Evolutionary conservation across 1,140 invertebrate species (phyloP).

Genomic region (Drosophila littoralis): DNA sequence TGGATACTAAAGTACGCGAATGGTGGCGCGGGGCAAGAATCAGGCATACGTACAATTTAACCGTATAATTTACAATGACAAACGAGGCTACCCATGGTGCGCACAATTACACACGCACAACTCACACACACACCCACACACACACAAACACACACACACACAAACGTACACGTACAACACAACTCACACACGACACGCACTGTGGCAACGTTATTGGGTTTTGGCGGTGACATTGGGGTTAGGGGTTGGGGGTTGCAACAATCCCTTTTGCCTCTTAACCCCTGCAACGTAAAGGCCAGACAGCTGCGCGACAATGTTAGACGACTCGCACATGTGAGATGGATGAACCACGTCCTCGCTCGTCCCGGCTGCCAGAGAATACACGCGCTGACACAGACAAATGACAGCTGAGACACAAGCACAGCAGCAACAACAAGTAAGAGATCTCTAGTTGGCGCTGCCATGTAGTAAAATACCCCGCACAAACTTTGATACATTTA

Average conservation of each 20-base stretch:
- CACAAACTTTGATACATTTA: too few species aligned
- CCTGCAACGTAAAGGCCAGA: slow-evolving; percentile 24
- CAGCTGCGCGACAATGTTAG: slow-evolving; percentile 46
- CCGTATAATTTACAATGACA: slow-evolving; percentile 82
- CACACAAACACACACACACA: slow-evolving; percentile 3
- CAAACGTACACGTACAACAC: background rate
- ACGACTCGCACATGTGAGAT: slow-evolving; percentile 51
- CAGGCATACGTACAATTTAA: slow-evolving; percentile 73
- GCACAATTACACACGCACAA: slow-evolving; percentile 71
- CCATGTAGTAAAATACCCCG: background rate
- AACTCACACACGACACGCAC: background rate
- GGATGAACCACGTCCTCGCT: slow-evolving; percentile 51
- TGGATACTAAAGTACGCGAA: background rate
- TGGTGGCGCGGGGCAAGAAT: slow-evolving; percentile 8
- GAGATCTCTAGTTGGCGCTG: too few species aligned
- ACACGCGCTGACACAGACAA: slow-evolving; percentile 67
- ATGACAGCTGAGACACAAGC: slow-evolving; percentile 65
- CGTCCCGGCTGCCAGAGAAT: slow-evolving; percentile 30
- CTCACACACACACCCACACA: slow-evolving; percentile 2
- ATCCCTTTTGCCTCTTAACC: slow-evolving; percentile 2
- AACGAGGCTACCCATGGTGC: slow-evolving; percentile 69
- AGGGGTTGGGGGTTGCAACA: background rate
- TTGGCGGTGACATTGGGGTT: background rate
- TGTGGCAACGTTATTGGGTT: slow-evolving; percentile 3
- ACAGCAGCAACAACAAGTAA: slow-evolving; percentile 8